A percentile compares a stretch with the other conserved stretches of the same genome.
These are phyloP conservation scores for Astur gentilis DNA, from an alignment of 2,113 vertebrate species.

Conservation along the genomic window DNA sequence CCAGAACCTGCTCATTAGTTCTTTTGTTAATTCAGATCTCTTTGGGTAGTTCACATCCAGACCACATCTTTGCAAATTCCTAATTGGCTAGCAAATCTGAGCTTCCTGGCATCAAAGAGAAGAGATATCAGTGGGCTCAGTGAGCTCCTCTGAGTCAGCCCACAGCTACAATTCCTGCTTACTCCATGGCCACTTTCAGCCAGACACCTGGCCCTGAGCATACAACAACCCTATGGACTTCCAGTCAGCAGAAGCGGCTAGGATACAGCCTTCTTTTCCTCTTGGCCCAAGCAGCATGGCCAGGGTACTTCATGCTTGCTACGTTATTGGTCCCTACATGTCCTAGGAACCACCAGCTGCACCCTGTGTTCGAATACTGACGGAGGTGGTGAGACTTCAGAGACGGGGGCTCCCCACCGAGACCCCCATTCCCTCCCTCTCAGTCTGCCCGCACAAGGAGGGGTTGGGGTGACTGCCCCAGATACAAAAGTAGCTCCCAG, in stretches of 20 bases:
- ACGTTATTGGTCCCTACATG: too few species aligned
- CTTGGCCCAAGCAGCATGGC: neutral
- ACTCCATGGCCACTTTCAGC: neutral
- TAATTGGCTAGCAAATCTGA: neutral
- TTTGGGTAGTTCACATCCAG: neutral
- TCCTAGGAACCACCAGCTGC: neutral
- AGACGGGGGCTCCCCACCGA: rapidly evolving
- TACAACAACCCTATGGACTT: rapidly evolving
- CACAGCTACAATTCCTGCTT: neutral
- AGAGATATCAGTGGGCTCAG: neutral
- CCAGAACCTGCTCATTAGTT: neutral
- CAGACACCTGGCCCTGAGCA: rapidly evolving
- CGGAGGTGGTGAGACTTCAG: neutral
- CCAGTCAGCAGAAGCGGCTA: neutral
- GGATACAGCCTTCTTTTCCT: neutral
- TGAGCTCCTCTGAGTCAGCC: neutral
- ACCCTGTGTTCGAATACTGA: neutral
- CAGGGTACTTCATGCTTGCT: neutral
- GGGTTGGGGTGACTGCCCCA: neutral
- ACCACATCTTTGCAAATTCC: neutral
- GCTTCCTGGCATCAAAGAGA: neutral
- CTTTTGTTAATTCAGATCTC: neutral
- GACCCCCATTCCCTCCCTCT: neutral
- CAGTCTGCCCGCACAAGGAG: neutral
- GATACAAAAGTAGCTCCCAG: neutral